Evolutionary conservation across 2,797 vertebrate species (phyloP).

Genomic region (Spondyliosoma cantharus): DNA sequence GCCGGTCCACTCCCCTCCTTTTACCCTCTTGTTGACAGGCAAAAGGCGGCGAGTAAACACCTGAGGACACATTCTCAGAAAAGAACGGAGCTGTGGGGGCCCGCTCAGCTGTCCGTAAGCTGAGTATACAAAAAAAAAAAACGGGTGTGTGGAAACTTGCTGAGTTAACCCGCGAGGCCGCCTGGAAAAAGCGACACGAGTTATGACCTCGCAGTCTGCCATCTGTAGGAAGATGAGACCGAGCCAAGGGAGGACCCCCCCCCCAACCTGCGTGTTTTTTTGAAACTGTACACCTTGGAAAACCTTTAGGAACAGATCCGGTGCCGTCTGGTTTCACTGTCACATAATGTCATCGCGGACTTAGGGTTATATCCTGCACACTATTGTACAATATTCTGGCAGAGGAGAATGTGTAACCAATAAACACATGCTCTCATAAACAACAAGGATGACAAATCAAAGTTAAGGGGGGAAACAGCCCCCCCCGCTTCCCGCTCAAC

Average conservation of each 20-base stretch:
- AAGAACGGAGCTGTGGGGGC: background rate
- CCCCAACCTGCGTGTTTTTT: constrained; percentile 9
- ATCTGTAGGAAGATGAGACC: constrained; percentile 50
- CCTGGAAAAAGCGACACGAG: constrained; percentile 46
- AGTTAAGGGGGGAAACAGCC: constrained; percentile 12
- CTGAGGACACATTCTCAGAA: constrained; percentile 15
- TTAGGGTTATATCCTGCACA: background rate
- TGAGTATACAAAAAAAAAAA: constrained; percentile 51
- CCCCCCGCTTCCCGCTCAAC: constrained; percentile 43
- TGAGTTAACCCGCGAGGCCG: constrained; percentile 39
- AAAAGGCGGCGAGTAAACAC: constrained; percentile 38
- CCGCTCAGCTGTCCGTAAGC: constrained; percentile 59
- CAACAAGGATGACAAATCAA: constrained; percentile 34
- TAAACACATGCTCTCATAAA: background rate
- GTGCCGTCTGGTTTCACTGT: background rate
- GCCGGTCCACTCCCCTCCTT: background rate
- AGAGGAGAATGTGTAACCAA: background rate
- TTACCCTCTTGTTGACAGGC: background rate
- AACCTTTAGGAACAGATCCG: background rate
- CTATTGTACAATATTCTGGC: constrained; percentile 1
- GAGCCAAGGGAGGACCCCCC: constrained; percentile 12
- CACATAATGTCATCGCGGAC: background rate
- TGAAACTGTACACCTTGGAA: constrained; percentile 57
- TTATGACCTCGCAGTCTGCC: constrained; percentile 28
- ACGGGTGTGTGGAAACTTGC: constrained; percentile 41